A percentile compares a stretch with the other conserved stretches of the same genome.
These are phyloP conservation scores for Sylvicola fuscatus DNA, from an alignment of 2,888 invertebrate species.

Conservation along the genomic window DNA sequence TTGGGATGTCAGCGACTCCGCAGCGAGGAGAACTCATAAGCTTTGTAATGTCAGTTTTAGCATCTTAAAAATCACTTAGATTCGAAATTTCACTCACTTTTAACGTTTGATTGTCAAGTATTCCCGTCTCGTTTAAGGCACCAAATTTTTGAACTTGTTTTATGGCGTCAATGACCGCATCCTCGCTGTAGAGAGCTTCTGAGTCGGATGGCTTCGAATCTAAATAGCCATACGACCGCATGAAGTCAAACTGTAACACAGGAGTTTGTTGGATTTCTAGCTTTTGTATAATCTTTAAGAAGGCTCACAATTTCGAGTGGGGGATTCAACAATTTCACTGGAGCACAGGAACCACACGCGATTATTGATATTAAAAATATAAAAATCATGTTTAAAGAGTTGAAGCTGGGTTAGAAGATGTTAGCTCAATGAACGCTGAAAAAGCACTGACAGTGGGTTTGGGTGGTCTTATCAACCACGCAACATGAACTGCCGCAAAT, in stretches of 20 bases:
- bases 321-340: no score
- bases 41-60: slow-evolving; percentile 20
- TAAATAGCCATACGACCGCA: slow-evolving; percentile 50
- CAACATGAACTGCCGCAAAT: no score
- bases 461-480: no score
- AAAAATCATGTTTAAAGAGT: no score
- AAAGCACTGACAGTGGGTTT: no score
- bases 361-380: no score
- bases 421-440: no score
- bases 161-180: slow-evolving; percentile 39
- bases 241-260: slow-evolving; percentile 38
- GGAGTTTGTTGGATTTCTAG: no score
- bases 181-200: slow-evolving; percentile 38
- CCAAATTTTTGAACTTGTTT: slow-evolving; percentile 50
- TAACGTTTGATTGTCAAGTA: slow-evolving; percentile 39
- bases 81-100: slow-evolving; percentile 23
- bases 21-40: slow-evolving; percentile 44
- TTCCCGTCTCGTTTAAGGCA: slow-evolving; percentile 44
- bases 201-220: slow-evolving; percentile 28
- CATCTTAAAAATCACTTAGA: slow-evolving; percentile 1
- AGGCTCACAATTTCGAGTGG: no score
- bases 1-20: slow-evolving; percentile 45
- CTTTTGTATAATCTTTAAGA: no score
- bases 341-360: no score
- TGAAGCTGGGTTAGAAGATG: no score